Evolutionary conservation across 1,140 invertebrate genomes (phyloP), one percentile per base, ranked within the genome.

Genomic region (Drosophila mauritiana): DNA sequence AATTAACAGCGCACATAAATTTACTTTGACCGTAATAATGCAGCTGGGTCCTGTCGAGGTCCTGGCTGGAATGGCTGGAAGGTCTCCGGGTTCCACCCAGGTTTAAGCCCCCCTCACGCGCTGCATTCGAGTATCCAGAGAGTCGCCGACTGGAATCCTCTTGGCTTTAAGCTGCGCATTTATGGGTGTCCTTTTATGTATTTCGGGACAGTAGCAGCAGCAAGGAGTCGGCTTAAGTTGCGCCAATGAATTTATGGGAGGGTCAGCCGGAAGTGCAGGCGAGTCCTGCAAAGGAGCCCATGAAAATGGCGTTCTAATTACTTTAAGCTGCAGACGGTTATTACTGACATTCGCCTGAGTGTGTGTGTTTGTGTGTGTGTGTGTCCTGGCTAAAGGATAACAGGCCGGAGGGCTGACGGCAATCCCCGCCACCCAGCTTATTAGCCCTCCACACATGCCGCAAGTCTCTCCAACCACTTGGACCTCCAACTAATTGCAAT

Each of bases 1-100:
- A 88, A 88, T 88, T 88, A 88, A 88, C 83, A 77, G 68, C 59
- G 83, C 72, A 83, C 83, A 83, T 88, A 88, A 88, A 88, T 88
- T 88, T 88, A 83, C 84, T 83, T 86, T 88, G 79, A 78, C 62
- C 63, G 55, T 80, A 80, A 88, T 88, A 88, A 89, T 89, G 83
- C 83, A 88, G 84, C 84, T 88, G 83, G 85, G 84, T 61, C 76
- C 84, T 37, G 51, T 20, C 69, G 59, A 48, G 64, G 36, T 74
- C 70, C 52, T 64, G 17, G 63, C 45, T 39, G 63, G 20, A 22
- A 22, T 64, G 17, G 58, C 45, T 49, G 63, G 36, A 49, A 51
- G n/a, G 13, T 4, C 27, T n/a, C 45, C 12, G 4, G 37, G 15
- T 13, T 67, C 68, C 54, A 3, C 37, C 31, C 52, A 39, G 13